A percentile compares a stretch with the other conserved stretches of the same genome.
phyloP scores from a whole-genome alignment of 2,888 invertebrate species.

The Himalopsyche anomala region DNA sequence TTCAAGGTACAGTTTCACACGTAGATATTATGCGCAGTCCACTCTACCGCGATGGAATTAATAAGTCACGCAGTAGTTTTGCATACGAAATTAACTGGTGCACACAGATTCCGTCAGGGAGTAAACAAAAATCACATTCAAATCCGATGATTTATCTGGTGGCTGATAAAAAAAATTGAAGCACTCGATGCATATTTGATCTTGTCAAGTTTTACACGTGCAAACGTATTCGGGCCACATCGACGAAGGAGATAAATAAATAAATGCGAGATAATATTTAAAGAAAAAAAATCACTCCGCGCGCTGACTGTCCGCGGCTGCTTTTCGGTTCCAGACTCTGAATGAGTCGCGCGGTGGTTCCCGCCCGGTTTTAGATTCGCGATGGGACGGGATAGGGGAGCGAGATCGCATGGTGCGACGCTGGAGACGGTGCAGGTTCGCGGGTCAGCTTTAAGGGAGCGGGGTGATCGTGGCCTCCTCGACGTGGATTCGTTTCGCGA shows the following conservation, averaged over 20 bases:
- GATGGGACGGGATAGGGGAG: neutral
- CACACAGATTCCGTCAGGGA: constrained; percentile 15
- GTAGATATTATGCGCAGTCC: constrained; percentile 11
- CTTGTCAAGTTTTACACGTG: constrained; percentile 21
- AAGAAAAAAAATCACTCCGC: neutral
- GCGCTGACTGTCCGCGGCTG: constrained; percentile 1
- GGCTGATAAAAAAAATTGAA: neutral
- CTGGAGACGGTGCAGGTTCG: neutral
- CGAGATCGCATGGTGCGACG: constrained; percentile 20
- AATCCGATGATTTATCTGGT: neutral
- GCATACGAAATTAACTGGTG: constrained; percentile 12
- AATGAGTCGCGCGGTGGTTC: neutral
- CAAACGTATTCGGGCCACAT: constrained; percentile 39
- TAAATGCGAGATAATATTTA: neutral
- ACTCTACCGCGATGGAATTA: constrained; percentile 13
- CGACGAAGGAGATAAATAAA: constrained; percentile 15
- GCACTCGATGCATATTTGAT: constrained; percentile 39
- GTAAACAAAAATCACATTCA: neutral
- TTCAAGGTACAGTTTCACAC: constrained; percentile 31
- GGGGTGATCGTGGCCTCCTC: constrained; percentile 50
- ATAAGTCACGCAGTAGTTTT: constrained; percentile 13
- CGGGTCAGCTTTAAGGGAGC: constrained; percentile 43
- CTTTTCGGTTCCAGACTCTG: constrained; percentile 18
- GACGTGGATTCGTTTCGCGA: constrained; percentile 64
- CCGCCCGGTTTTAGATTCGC: neutral